Base-by-base conservation (phyloP, 2,113 vertebrate species). In the Tupaia chinensis region DNA sequence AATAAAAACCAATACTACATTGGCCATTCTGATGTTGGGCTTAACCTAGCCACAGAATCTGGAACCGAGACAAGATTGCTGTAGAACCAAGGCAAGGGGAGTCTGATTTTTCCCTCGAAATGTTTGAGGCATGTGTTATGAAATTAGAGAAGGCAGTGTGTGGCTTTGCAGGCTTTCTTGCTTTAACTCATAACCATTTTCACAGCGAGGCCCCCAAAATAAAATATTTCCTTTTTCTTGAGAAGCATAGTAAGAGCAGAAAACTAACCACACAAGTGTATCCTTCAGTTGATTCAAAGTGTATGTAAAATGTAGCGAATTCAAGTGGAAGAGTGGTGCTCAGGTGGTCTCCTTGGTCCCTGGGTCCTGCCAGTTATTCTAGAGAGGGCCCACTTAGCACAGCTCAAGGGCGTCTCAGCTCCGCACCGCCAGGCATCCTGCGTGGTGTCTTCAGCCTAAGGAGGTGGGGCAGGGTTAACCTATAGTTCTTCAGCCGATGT, bases 171-270 rank as follows among this genome's bases (percentile, higher is more conserved):
- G 16, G 0, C 29, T 84, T 90, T 91, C 17, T 69, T 54, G 7
- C 69, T 96, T 87, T 92, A 78, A 72, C n/a, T 95, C 60, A 7
- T 95, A 70, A 68, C 44, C 54, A 20, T 93, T 95, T 94, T 79
- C 34, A 70, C 0, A 76, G 44, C 44, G 44, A 29, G 61, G 20
- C 9, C 29, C 10, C 69, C 11, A 5, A 29, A 66, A 69, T 16
- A 58, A 81, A 58, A 9, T 4, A 77, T 83, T 74, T 65, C 34
- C 32, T 66, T 91, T 94, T 87, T 96, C 68, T 70, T 82, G 9
- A 66, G 63, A 78, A 81, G 77, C 74, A 86, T 19, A 27, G 27
- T 76, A 70, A 77, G 85, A 77, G 60, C 19, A 86, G 83, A 86
- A 95, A 91, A 79, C 2, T 66, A 34, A 54, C 74, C 53, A 78